Evolutionary conservation across 2,797 vertebrate species (phyloP), one percentile per base, ranked within the genome.

Genomic region (Hydrolagus colliei): DNA sequence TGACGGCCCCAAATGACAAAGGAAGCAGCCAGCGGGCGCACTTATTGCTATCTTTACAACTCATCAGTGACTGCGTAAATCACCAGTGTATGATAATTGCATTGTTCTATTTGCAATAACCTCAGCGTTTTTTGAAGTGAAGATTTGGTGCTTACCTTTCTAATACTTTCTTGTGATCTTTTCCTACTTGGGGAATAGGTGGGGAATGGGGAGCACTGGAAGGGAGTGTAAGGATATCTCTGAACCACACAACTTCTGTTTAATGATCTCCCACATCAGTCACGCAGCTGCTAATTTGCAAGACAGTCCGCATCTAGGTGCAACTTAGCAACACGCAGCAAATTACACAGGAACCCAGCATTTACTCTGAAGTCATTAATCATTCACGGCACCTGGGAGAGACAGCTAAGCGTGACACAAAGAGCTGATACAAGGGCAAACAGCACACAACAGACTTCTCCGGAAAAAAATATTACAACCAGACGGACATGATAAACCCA

Each of bases 301-400:
- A 75, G 71, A 85, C 86, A 88, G 86, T 63, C 32, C 65, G 87
- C 88, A 72, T 22, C 0, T 77, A 87, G 85, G 67, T 88, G 5
- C 86, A 86, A 20, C 41, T 87, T 52, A 79, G 59, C 32, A 90
- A 74, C 75, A 71, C 88, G 86, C 88, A 22, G 88, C 85, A 89
- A 90, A 91, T 88, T 87, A 89, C 91, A 90, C 27, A 84, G 77
- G 90, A 89, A 0, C 9, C 0, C 75, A 87, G 84, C 86, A 86
- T 0, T 73, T 0, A 75, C 14, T 85, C 12, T 6, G 88, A 85
- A 72, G 86, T 87, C 68, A 88, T 87, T 89, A 89, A 87, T 89
- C 88, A 90, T 65, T 88, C 0, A 16, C 73, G 67, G 79, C 86
- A 87, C 88, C 65, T 89, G 87, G 86, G 87, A 27, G 87, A 87